phyloP scores from a whole-genome alignment of 1,140 invertebrate species.

The Cotesia vestalis region DNA sequence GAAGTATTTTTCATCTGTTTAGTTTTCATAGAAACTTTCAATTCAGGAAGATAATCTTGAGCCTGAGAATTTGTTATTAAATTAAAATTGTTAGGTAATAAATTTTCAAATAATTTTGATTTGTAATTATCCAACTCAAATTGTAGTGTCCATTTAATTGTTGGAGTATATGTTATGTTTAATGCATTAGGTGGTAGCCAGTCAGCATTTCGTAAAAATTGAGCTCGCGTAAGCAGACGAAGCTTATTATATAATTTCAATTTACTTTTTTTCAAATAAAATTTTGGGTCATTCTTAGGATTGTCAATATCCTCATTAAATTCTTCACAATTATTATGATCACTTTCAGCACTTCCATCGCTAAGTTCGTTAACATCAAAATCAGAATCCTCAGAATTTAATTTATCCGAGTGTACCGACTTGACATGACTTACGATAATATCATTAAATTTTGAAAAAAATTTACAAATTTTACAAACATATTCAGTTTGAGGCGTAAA shows the following conservation, averaged over 20 bases:
- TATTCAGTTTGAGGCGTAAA: constrained; percentile 48
- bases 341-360: constrained; percentile 20
- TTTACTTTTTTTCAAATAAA: background rate
- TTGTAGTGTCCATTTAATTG: constrained; percentile 57
- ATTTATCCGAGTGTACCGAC: constrained; percentile 43
- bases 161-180: constrained; percentile 36
- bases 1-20: constrained; percentile 37
- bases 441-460: constrained; percentile 39
- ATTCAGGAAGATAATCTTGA: constrained; percentile 56
- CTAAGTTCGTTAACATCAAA: constrained; percentile 37
- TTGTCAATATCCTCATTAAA: background rate
- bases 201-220: constrained; percentile 41
- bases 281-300: background rate
- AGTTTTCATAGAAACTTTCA: constrained; percentile 57
- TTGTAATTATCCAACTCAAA: constrained; percentile 60
- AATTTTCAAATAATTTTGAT: constrained; percentile 52
- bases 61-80: constrained; percentile 49
- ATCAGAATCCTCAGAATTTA: constrained; percentile 39
- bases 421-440: constrained; percentile 51
- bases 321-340: background rate
- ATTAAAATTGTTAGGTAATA: constrained; percentile 49
- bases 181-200: background rate
- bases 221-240: constrained; percentile 13
- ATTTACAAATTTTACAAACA: constrained; percentile 57
- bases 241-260: background rate